Base-by-base conservation (phyloP, 2,888 invertebrate genomes). In the Eurytoma adleriae region DNA sequence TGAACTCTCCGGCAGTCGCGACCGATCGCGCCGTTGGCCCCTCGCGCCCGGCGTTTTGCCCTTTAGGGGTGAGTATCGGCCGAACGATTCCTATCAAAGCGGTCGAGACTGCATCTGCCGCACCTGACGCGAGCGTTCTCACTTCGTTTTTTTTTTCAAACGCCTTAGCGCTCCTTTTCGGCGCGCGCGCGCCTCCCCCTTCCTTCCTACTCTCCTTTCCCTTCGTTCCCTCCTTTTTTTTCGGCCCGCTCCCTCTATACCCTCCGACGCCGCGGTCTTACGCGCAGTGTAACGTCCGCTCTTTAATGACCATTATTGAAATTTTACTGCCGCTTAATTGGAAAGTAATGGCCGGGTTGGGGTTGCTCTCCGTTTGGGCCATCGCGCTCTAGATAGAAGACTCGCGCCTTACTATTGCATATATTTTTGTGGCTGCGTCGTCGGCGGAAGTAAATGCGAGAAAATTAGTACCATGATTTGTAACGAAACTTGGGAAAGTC, bases 301-400 rank as follows among this genome's bases (percentile, higher is more conserved):
- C 85, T 86, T 89, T 89, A 90, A 90, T 88, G 89, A 88, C 88
- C 90, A 88, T 90, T 89, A 90, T 90, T 90, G 90, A 90, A 90
- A 90, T 90, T 90, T 89, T 90, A 90, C 86, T 88, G 86, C 87
- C 85, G 88, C 88, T 89, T 90, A 90, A 90, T 90, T 90, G 89
- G 87, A 88, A 89, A 89, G 88, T 90, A 90, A 90, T 89, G 88
- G 85, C 83, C 40, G 84, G 85, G 88, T 87, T 88, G 84, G 84
- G 16, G 54, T n/a, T 40, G 61, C 20, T 40, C 40, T 40, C 40
- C 40, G 40, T 40, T 40, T 10, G 40, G 40, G 62, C 18, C 62
- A 76, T 76, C 76, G 69, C 20, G 40, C 40, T 78, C 80, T 81
- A n/a, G 57, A 59, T 57, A 67, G 18, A n/a, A 27, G 57, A 57